Conservation (phyloP, 2,888 invertebrate species). For the Spisula solida region DNA sequence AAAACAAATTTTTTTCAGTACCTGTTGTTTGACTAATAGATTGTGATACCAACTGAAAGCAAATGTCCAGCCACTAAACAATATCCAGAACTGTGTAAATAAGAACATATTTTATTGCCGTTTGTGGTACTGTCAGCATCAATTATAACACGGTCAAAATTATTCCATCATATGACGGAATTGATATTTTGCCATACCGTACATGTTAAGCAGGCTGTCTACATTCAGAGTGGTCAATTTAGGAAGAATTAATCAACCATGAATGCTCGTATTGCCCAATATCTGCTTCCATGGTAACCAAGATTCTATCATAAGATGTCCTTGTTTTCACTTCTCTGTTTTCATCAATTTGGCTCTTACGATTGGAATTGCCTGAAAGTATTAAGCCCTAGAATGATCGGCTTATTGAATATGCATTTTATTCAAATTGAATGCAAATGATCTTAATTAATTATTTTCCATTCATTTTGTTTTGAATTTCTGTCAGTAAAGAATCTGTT, state of each 20-base stretch:
- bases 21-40: no score
- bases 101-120: no score
- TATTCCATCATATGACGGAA: no score
- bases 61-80: no score
- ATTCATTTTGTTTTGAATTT: neutral
- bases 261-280: neutral
- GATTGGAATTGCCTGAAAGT: neutral
- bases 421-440: constrained; percentile 24
- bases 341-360: neutral
- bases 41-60: no score
- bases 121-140: no score
- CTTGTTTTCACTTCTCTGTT: neutral
- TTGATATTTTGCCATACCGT: neutral
- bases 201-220: neutral
- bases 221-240: neutral
- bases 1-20: no score
- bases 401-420: constrained; percentile 10
- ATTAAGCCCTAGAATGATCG: neutral
- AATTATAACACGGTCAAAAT: no score
- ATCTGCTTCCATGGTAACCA: neutral
- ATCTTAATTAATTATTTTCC: neutral
- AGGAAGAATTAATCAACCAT: neutral
- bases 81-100: no score
- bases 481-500: no score
- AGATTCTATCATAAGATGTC: neutral